Evolutionary conservation across 2,797 vertebrate species (phyloP), one percentile per base, ranked within the genome.

Genomic region (Strix occidentalis): DNA sequence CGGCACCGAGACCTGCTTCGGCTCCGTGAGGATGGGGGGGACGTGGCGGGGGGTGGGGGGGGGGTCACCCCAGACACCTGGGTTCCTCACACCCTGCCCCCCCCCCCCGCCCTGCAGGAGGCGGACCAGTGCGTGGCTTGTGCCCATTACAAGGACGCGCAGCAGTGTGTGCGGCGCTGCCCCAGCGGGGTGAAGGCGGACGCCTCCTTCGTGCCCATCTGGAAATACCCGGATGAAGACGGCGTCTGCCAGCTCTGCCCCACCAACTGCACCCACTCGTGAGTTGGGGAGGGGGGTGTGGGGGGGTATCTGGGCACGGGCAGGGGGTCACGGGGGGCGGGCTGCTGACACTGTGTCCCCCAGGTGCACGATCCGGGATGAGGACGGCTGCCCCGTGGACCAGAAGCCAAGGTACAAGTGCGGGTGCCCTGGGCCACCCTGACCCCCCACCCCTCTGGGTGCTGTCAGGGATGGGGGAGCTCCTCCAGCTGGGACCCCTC

Each of bases 211-310:
- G 98, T 98, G 74, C 99, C 98, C 6, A 89, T 99, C 86, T 99
- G 99, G 99, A 99, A 99, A 95, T 99, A 98, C 95, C 98, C 98
- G 2, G 99, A 99, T 1, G 98, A 98, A 8, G 98, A 99, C 0
- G 97, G 98, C 26, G 96, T 98, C 70, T 99, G 99, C 95, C 98
- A 99, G 95, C 96, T 98, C 15, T 99, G 99, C 92, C 98, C 98
- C 87, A 98, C 98, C 97, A 99, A 99, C 98, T 99, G 99, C 97
- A 99, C 98, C 6, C 98, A 99, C 93, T 98, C 98, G 99, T 99
- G 97, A 99, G 99, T 98, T 10, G 12, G 8, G 50, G 51, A 5
- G 16, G 10, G 21, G 26, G 7, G 13, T 14, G 13, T 16, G 33
- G n/a, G n/a, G 13, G 7, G 5, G 25, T 12, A 20, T 19, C 45